Conservation (phyloP, 2,113 vertebrate species). For the Salvelinus alpinus region DNA sequence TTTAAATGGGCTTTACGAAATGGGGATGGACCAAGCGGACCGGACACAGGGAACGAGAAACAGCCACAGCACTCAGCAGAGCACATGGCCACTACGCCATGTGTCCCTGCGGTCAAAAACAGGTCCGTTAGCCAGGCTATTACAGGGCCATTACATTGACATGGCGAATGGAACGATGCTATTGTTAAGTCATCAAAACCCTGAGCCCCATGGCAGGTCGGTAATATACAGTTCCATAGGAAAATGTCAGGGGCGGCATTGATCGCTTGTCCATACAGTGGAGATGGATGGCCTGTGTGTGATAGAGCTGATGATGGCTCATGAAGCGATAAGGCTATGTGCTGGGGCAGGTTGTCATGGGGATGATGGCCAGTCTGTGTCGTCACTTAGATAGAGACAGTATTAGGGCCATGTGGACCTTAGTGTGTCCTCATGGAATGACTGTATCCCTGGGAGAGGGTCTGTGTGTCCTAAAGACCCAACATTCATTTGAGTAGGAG, state of each 20-base stretch:
- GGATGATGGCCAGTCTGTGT: not conserved
- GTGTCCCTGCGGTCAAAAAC: conserved; percentile 38
- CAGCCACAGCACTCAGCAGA: not conserved
- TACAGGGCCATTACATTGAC: conserved; percentile 2
- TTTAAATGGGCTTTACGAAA: not conserved
- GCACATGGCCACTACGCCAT: conserved; percentile 27
- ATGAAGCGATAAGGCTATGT: not conserved
- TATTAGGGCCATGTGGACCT: too few species aligned
- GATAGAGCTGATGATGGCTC: not conserved
- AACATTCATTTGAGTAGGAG: too few species aligned
- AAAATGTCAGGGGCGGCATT: conserved; percentile 3
- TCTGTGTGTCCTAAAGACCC: too few species aligned
- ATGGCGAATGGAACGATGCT: conserved; percentile 2
- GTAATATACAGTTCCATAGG: not conserved
- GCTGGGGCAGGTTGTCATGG: not conserved
- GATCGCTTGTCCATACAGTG: conserved; percentile 26
- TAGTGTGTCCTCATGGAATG: too few species aligned
- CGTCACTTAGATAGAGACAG: too few species aligned
- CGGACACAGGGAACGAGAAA: not conserved
- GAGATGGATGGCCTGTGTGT: conserved; percentile 7
- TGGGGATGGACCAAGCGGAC: not conserved
- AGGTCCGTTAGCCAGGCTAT: conserved; percentile 47
- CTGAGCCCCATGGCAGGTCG: not conserved
- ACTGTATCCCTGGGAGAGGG: too few species aligned
- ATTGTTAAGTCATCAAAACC: conserved; percentile 38